Conservation (phyloP, 2,113 vertebrate species). For the Connochaetes taurinus region DNA sequence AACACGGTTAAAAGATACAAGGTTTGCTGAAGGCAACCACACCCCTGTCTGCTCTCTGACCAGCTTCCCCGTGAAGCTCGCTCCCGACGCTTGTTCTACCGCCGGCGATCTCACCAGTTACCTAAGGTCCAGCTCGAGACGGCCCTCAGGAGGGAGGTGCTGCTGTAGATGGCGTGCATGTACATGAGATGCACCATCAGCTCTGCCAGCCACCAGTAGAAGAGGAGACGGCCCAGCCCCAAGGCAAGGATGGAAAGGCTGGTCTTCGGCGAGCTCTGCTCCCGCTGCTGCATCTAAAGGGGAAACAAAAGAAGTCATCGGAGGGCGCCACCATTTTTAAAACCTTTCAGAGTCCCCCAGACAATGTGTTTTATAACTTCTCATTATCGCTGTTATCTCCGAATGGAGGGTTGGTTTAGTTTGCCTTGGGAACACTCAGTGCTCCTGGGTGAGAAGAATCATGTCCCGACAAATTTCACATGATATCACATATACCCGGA, state of each 20-base stretch:
- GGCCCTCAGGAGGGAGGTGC: slow-evolving; percentile 84
- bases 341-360: background rate
- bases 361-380: background rate
- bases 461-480: background rate
- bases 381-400: background rate
- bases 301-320: slow-evolving; percentile 38
- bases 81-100: rapidly evolving
- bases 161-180: slow-evolving; percentile 91
- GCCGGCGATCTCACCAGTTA: slow-evolving; percentile 67
- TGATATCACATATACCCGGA: background rate
- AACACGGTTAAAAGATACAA: background rate
- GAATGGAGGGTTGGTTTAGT: background rate
- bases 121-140: slow-evolving; percentile 92
- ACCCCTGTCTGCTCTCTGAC: rapidly evolving
- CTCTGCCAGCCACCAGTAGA: slow-evolving; percentile 94
- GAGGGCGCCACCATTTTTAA: rapidly evolving
- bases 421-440: background rate
- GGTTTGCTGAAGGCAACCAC: background rate
- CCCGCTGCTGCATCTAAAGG: slow-evolving; percentile 84
- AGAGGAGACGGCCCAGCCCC: slow-evolving; percentile 83
- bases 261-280: slow-evolving; percentile 60
- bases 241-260: slow-evolving; percentile 65
- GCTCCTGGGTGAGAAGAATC: background rate
- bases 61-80: background rate
- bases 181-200: slow-evolving; percentile 93